A percentile compares a stretch with the other conserved stretches of the same genome.
phyloP scores from a whole-genome alignment of 2,113 vertebrate species.

The Danionella cerebrum region DNA sequence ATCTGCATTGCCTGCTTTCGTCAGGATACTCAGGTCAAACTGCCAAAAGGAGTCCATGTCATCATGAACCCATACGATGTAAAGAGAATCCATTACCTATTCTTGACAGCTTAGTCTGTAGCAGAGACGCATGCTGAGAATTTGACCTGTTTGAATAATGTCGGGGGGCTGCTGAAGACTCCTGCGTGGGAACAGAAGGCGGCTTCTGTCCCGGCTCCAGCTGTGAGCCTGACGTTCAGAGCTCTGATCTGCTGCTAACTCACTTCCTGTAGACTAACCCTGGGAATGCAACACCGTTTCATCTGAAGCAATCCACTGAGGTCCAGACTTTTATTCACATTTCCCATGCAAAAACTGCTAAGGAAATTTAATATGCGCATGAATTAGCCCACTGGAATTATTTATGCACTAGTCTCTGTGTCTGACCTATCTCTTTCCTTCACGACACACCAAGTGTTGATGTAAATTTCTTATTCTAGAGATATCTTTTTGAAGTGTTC shows the following conservation, averaged over 20 bases:
- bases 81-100: background rate
- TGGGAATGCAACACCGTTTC: conserved; percentile 26
- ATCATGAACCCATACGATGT: too few species aligned
- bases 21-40: too few species aligned
- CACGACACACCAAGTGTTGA: background rate
- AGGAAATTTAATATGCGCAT: conserved; percentile 37
- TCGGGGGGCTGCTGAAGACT: background rate
- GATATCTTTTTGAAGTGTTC: background rate
- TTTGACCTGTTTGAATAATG: conserved; percentile 8
- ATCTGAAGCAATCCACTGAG: conserved; percentile 25
- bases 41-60: too few species aligned
- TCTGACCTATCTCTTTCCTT: conserved; percentile 12
- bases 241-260: conserved; percentile 9
- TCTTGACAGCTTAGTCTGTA: background rate
- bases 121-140: background rate
- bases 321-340: conserved; percentile 25
- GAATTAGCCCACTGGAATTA: conserved; percentile 33
- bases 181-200: conserved; percentile 2
- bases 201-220: conserved; percentile 1
- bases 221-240: background rate
- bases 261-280: conserved; percentile 14
- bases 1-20: too few species aligned
- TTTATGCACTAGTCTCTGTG: conserved; percentile 28
- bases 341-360: conserved; percentile 19
- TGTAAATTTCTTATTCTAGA: background rate